Base-by-base conservation (phyloP, 1,140 invertebrate species). In the Drosophila kurseongensis region DNA sequence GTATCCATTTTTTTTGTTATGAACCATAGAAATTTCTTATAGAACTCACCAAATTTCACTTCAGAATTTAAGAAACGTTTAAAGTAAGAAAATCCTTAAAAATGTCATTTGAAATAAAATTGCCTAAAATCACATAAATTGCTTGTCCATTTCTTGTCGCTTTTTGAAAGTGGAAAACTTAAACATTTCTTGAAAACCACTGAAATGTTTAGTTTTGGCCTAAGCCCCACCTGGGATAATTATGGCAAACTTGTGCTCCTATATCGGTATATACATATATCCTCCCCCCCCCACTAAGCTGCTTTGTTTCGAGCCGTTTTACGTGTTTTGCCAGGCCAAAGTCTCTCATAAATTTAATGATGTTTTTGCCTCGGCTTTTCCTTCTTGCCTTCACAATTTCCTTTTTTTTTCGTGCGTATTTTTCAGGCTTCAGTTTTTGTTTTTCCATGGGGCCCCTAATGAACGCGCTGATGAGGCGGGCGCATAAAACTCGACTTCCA, bases 271-370 rank as follows among this genome's bases (percentile, higher is more conserved):
- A 40, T 27, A 35, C 3, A 18, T 10, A 18, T 45, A 6, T 12
- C 32, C n/a, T n/a, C 14, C 32, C 0, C 13, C 8, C 12, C 42
- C 13, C 14, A n/a, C 48, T 42, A 55, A 74, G 72, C 69, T 13
- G 48, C 57, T 47, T 74, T 54, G 32, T 54, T 52, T 72, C 48
- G 55, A 54, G 67, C 59, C 75, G 55, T 58, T 78, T 75, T 84
- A 67, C 38, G 80, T 85, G 54, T 86, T 69, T 54, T 81, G 80
- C 62, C 60, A 38, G 47, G 40, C 41, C 60, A 60, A 76, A 84
- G 60, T 77, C 81, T 69, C 65, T 77, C 82, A 80, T 85, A 85
- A 85, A 85, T 88, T 81, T 85, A 85, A 88, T 88, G 78, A 85
- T 85, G 83, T 86, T 88, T 86, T 79, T 63, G 38, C 54, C 71